phyloP scores from a whole-genome alignment of 1,140 invertebrate genomes.

The Drosophila oshimai region DNA sequence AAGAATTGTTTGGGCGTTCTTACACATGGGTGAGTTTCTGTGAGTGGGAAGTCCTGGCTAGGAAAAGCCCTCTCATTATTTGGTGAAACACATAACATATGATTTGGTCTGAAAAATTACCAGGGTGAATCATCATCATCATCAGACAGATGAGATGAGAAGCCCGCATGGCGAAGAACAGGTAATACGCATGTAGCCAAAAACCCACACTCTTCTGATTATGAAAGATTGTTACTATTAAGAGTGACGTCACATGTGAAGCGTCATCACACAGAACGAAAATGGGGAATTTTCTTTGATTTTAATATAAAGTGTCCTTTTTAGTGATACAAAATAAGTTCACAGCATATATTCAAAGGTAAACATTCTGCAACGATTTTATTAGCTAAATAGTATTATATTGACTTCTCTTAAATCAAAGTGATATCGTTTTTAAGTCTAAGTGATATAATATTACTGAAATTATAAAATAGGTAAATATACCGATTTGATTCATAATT shows the following conservation, averaged over 20 bases:
- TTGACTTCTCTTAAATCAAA: too few species aligned
- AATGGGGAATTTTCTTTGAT: not conserved
- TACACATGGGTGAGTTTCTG: too few species aligned
- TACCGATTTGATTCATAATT: too few species aligned
- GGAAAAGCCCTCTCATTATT: constrained; percentile 29
- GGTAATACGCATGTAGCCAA: constrained; percentile 27
- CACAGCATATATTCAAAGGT: too few species aligned
- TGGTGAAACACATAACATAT: constrained; percentile 47
- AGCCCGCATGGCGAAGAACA: constrained; percentile 39
- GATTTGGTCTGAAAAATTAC: constrained; percentile 14
- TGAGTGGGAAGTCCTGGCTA: constrained; percentile 43
- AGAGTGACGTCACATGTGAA: constrained; percentile 60
- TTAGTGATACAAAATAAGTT: too few species aligned
- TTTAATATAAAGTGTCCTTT: not conserved
- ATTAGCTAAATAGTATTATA: too few species aligned
- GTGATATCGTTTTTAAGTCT: too few species aligned
- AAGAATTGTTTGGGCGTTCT: constrained; percentile 22
- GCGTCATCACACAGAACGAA: not conserved
- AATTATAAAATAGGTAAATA: too few species aligned
- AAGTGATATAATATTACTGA: too few species aligned
- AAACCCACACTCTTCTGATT: constrained; percentile 36
- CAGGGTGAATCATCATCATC: constrained; percentile 27
- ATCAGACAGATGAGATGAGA: not conserved
- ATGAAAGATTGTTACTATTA: constrained; percentile 38
- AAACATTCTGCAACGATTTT: too few species aligned